These are phyloP conservation scores for Cepphus grylle DNA, from an alignment of 2,113 vertebrate species.

Conservation along the genomic window DNA sequence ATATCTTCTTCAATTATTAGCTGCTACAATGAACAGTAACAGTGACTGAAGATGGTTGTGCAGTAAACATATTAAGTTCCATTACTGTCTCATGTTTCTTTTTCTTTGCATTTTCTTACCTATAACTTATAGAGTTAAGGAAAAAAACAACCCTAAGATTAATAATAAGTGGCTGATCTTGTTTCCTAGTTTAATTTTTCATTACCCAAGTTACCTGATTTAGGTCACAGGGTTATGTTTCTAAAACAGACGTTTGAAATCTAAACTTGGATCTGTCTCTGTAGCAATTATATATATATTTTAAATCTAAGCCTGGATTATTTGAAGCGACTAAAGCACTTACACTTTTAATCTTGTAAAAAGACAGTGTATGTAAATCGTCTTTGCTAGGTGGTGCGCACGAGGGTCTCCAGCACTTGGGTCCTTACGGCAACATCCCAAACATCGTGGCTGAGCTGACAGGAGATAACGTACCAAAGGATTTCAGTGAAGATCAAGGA, in stretches of 20 bases:
- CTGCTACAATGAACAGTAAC: background rate
- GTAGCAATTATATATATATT: background rate
- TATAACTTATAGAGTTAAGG: background rate
- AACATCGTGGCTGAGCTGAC: slow-evolving; percentile 97
- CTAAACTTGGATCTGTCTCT: background rate
- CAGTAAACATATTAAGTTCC: background rate
- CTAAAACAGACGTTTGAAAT: background rate
- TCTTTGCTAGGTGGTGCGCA: slow-evolving; percentile 88
- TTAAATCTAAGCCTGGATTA: background rate
- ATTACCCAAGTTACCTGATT: background rate
- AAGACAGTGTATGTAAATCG: background rate
- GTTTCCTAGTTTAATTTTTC: background rate
- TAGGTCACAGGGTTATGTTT: background rate
- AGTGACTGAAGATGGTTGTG: background rate
- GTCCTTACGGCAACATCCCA: slow-evolving; percentile 97
- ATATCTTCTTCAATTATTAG: background rate
- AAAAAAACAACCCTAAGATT: background rate
- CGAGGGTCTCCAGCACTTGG: slow-evolving; percentile 95
- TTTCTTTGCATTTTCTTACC: background rate
- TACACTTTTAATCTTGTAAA: background rate
- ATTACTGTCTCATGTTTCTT: background rate
- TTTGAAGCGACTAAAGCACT: background rate
- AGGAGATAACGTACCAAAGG: slow-evolving; percentile 93
- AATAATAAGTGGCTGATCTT: background rate
- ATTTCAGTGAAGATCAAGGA: slow-evolving; percentile 93